A percentile compares a stretch with the other conserved stretches of the same genome.
phyloP scores from a whole-genome alignment of 2,797 vertebrate species.

The Euthynnus affinis region DNA sequence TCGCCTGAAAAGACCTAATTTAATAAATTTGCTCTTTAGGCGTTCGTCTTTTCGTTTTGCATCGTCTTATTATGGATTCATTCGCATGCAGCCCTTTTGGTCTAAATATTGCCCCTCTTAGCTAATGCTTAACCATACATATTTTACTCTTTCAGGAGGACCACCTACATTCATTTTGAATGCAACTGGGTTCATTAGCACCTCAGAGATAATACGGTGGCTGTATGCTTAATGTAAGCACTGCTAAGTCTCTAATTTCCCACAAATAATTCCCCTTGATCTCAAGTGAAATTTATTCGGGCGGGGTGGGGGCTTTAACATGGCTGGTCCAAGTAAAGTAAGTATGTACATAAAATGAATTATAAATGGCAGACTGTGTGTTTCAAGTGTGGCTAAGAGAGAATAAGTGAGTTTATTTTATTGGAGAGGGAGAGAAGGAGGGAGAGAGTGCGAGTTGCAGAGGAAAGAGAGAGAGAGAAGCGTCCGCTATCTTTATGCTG shows the following conservation, averaged over 20 bases:
- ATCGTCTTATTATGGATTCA: conserved; percentile 85
- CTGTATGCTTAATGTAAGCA: conserved; percentile 84
- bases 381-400: conserved; percentile 61
- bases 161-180: conserved; percentile 85
- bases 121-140: conserved; percentile 85
- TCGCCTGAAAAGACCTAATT: conserved; percentile 87
- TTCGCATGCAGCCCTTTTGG: conserved; percentile 73
- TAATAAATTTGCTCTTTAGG: conserved; percentile 90
- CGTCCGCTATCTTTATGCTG: not conserved
- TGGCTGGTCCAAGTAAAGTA: conserved; percentile 79
- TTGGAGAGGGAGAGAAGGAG: conserved; percentile 14
- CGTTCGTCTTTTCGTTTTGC: conserved; percentile 83
- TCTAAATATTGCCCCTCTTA: conserved; percentile 86
- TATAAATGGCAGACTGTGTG: conserved; percentile 75
- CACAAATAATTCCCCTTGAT: conserved; percentile 89
- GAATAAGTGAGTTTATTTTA: conserved; percentile 55
- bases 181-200: conserved; percentile 84
- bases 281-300: conserved; percentile 83
- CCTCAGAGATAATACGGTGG: conserved; percentile 82
- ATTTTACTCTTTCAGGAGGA: conserved; percentile 82
- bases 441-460: not conserved
- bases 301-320: conserved; percentile 71
- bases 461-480: not conserved
- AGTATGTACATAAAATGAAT: conserved; percentile 83
- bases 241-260: conserved; percentile 85